Base-by-base conservation (phyloP, 2,888 invertebrate species). In the Stenotaenia linearis region DNA sequence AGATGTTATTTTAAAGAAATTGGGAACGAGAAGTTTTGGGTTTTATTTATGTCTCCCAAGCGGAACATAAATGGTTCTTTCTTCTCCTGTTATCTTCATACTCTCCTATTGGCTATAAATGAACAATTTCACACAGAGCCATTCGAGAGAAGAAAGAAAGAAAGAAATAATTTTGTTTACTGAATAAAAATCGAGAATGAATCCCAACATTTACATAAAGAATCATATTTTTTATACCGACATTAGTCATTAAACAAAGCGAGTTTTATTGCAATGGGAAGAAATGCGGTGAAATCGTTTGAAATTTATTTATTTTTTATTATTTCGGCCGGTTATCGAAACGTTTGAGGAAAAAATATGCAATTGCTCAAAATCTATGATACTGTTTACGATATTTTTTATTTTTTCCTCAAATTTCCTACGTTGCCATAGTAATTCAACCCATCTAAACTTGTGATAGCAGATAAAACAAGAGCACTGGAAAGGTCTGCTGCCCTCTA, bases 11-110 rank as follows among this genome's bases (percentile, higher is more conserved):
- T 61, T 61, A 61, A 25, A 61, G 45, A 61, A 61, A 61, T 61
- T 61, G 61, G 61, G 25, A 45, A 4, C 25, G 23, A 25, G 25
- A 61, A 25, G 23, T 61, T 61, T 61, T 61, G 25, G 12, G 23
- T 61, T 61, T 61, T 61, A 61, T 61, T 61, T 61, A 61, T 61
- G 61, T 15, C 12, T 61, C 61, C 61, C 61, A 9, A 12, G 61
- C 61, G 61, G 61, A 61, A 12, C 61, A 61, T 61, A 61, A 61
- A 61, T 61, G 61, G 61, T 25, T 61, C 61, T 61, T 61, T 61
- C 61, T 61, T 25, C 61, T 61, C 61, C 61, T 25, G 61, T 61
- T 61, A 61, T 61, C 61, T 61, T 23, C 23, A 23, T 61, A 61
- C 61, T 25, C 61, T 61, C 61, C 45, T 61, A 61, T 61, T 61